Evolutionary conservation across 2,113 vertebrate genomes (phyloP), one percentile per base, ranked within the genome.

Genomic region (Cephalophus harveyi): DNA sequence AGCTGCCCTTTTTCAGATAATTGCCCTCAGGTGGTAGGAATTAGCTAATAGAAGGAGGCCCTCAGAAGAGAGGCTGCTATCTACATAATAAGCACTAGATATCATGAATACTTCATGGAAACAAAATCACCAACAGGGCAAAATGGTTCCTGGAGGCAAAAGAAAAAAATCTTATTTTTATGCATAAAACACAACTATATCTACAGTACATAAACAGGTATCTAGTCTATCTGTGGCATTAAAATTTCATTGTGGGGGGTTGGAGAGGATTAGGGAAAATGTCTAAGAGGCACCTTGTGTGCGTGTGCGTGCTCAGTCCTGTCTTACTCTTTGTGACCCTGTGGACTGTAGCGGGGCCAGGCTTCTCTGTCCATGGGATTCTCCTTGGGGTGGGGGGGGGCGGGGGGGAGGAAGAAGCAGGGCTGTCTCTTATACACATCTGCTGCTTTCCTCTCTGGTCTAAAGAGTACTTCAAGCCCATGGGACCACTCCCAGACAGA

Each of bases 391-490:
- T 43, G 7, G n/a, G 33, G 7, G 23, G 10, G 14, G 14, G 28
- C 0, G 8, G 9, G 0, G 5, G 0, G 27, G 59, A 27, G 30
- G 60, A 3, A 8, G 60, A 30, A 6, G 14, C 6, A 3, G n/a
- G n/a, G n/a, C n/a, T n/a, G n/a, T n/a, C n/a, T n/a, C n/a, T n/a
- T n/a, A n/a, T n/a, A n/a, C n/a, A n/a, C n/a, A n/a, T n/a, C n/a
- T n/a, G 48, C 19, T 55, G 33, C 33, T 28, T 40, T 40, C 16
- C 33, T 88, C 52, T 64, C 10, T 85, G 10, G 16, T 17, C 57
- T 55, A 60, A 78, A 59, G 13, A 60, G 11, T 17, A 50, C 17
- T 55, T 76, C 27, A 16, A 83, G n/a, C 30, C 46, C 54, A 50
- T 89, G 6, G 57, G 23, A 83, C 76, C 23, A 43, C 30, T 89